Evolutionary conservation across 2,888 invertebrate genomes (phyloP).

Genomic region (Drosophila neotestacea): DNA sequence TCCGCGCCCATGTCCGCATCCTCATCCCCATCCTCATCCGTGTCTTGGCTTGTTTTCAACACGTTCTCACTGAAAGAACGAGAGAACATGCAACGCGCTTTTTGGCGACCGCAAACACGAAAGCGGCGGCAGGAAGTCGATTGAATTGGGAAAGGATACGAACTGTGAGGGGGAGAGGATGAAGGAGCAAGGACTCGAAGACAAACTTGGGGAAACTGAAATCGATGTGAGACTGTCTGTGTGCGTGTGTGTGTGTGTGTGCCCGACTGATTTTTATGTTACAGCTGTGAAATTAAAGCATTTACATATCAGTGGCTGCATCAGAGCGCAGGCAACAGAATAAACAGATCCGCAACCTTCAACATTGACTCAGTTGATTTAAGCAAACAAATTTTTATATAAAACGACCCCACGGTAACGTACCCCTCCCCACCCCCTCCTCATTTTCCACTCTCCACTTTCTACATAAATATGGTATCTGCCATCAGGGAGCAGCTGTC

Average conservation of each 20-base stretch:
- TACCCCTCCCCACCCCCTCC: background rate
- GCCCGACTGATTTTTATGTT: constrained; percentile 51
- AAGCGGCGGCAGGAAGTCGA: constrained; percentile 43
- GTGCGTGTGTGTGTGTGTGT: background rate
- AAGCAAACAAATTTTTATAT: constrained; percentile 33
- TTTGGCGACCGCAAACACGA: constrained; percentile 71
- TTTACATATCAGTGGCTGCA: constrained; percentile 64
- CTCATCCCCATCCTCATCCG: constrained; percentile 13
- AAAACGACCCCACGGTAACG: constrained; percentile 15
- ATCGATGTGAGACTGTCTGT: constrained; percentile 27
- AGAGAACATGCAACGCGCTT: constrained; percentile 53
- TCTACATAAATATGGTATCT: background rate
- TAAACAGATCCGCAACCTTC: constrained; percentile 35
- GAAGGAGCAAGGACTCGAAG: background rate
- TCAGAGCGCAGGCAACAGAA: constrained; percentile 27
- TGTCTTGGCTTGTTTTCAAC: constrained; percentile 65
- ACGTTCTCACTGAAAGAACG: constrained; percentile 18
- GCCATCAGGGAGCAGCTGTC: background rate
- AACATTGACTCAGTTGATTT: constrained; percentile 27
- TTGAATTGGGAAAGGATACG: constrained; percentile 35
- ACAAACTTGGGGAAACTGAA: constrained; percentile 11
- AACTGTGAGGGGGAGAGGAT: constrained; percentile 2
- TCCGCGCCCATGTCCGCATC: constrained; percentile 16
- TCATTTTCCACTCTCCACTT: background rate
- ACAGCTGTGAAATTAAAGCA: constrained; percentile 63